A percentile compares a stretch with the other conserved stretches of the same genome.
Conservation (phyloP, 2,888 invertebrate species). For the Campaea margaritaria region DNA sequence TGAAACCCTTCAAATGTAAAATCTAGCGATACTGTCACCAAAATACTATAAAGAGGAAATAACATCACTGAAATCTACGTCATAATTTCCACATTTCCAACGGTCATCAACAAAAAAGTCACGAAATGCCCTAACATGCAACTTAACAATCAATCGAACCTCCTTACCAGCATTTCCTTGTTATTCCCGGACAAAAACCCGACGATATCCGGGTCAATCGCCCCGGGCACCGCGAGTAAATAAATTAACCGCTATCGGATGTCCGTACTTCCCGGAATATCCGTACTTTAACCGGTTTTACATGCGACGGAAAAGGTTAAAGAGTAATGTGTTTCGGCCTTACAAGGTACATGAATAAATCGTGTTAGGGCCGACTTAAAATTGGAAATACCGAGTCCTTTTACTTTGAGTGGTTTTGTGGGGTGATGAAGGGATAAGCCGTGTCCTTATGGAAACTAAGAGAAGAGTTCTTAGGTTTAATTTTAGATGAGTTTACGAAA, state of each 20-base stretch:
- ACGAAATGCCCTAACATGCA: constrained; percentile 6
- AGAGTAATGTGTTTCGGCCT: constrained; percentile 32
- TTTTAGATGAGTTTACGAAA: no score
- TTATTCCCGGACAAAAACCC: constrained; percentile 47
- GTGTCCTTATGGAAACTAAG: no score
- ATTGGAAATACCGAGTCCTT: constrained; percentile 9
- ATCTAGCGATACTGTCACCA: no score
- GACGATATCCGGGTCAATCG: constrained; percentile 70
- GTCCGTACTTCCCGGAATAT: constrained; percentile 59
- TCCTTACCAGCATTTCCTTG: constrained; percentile 32
- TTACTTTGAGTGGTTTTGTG: constrained; percentile 15
- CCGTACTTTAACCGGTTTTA: constrained; percentile 19
- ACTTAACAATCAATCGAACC: constrained; percentile 27
- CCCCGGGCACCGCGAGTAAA: constrained; percentile 68
- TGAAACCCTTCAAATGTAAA: no score
- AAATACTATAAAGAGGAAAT: no score
- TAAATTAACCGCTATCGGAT: constrained; percentile 78
- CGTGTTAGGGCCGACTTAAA: constrained; percentile 11
- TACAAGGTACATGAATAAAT: constrained; percentile 25
- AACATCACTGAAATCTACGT: no score
- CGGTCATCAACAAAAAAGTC: neutral
- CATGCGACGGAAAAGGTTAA: constrained; percentile 34
- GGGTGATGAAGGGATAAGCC: constrained; percentile 19
- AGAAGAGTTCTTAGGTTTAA: no score
- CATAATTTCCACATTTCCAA: no score